phyloP scores from a whole-genome alignment of 2,113 vertebrate species.

The Aspiorhynchus laticeps region DNA sequence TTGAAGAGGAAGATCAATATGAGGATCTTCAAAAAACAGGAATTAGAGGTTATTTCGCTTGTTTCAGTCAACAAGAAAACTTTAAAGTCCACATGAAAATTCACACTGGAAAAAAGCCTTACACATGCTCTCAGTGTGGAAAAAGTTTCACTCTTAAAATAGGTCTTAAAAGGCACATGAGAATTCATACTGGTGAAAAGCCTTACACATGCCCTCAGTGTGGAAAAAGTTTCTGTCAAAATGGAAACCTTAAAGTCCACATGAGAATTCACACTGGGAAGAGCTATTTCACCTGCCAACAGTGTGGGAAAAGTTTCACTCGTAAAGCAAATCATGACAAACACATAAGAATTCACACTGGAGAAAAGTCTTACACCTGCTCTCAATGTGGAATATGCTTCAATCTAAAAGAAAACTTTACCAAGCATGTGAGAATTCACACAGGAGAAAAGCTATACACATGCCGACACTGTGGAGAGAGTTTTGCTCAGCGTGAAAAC shows the following conservation, averaged over 20 bases:
- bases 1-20: not conserved
- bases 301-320: not conserved
- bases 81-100: too few relatives aligned
- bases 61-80: too few relatives aligned
- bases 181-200: too few relatives aligned
- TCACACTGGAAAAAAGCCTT: too few relatives aligned
- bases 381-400: too few relatives aligned
- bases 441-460: not conserved
- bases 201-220: not conserved
- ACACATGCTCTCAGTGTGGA: too few relatives aligned
- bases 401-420: too few relatives aligned
- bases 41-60: too few relatives aligned
- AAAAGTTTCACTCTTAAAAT: too few relatives aligned
- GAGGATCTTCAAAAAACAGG: not conserved
- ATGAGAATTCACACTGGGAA: not conserved
- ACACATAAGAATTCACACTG: not conserved
- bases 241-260: not conserved
- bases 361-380: too few relatives aligned
- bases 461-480: not conserved
- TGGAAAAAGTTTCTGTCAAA: not conserved
- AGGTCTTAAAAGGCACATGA: too few relatives aligned
- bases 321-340: not conserved
- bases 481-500: not conserved
- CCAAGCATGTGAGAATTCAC: not conserved
- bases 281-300: not conserved